These are phyloP conservation scores for Drosophila acutilabella DNA, from an alignment of 2,888 invertebrate genomes.

Conservation along the genomic window DNA sequence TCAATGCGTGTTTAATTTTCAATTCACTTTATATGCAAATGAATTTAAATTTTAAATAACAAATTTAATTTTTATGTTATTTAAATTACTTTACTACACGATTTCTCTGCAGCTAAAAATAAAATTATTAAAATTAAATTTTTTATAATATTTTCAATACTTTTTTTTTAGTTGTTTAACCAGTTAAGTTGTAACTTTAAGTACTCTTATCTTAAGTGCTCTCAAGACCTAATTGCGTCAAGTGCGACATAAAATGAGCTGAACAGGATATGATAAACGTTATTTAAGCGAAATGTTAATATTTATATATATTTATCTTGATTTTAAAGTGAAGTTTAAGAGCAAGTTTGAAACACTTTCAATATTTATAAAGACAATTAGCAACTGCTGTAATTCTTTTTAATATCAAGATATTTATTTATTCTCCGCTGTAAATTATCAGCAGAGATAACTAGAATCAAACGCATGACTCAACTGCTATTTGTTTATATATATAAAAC, in stretches of 20 bases:
- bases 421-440: too few species aligned
- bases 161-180: slow-evolving; percentile 7
- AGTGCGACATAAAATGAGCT: background rate
- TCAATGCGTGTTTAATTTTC: background rate
- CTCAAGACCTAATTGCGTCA: background rate
- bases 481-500: background rate
- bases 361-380: too few species aligned
- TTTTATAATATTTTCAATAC: too few species aligned
- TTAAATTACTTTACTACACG: background rate
- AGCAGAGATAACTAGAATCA: background rate
- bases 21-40: background rate
- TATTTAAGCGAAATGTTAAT: background rate
- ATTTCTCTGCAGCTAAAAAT: background rate
- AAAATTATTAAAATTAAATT: too few species aligned
- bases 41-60: background rate
- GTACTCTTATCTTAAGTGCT: background rate
- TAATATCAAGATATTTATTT: too few species aligned
- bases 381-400: too few species aligned
- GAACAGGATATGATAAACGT: background rate
- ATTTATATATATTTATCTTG: background rate
- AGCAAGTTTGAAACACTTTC: background rate
- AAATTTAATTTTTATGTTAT: background rate
- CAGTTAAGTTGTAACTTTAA: background rate
- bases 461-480: slow-evolving; percentile 13
- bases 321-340: background rate